Conservation (phyloP, 2,888 invertebrate species). For the Tetropium fuscum region DNA sequence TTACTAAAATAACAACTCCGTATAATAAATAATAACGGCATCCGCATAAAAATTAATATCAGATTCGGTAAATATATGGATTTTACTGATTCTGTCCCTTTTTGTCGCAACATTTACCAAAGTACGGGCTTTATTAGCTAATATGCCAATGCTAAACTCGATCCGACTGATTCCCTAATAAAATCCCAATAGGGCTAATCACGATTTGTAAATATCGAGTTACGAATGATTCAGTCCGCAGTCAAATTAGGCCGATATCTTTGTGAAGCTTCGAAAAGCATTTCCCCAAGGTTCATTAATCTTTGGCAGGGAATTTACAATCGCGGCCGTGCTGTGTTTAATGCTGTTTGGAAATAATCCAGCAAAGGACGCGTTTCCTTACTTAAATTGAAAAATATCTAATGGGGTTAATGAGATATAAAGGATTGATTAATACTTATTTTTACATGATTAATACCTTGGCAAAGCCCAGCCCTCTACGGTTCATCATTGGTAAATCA, state of each 20-base stretch:
- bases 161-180: constrained; percentile 26
- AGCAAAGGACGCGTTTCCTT: not conserved
- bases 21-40: no score
- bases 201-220: constrained; percentile 38
- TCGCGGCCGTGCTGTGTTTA: constrained; percentile 15
- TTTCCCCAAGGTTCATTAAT: constrained; percentile 31
- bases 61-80: no score
- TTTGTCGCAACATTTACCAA: no score
- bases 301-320: constrained; percentile 15
- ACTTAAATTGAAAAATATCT: not conserved
- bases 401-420: constrained; percentile 1
- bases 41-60: no score
- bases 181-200: constrained; percentile 41
- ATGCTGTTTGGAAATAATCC: constrained; percentile 20
- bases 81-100: no score
- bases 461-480: no score
- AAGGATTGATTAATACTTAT: no score
- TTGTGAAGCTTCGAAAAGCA: constrained; percentile 30
- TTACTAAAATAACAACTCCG: no score
- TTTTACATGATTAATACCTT: no score
- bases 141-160: constrained; percentile 16
- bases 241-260: constrained; percentile 48
- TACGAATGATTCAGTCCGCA: constrained; percentile 46
- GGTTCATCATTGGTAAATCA: no score
- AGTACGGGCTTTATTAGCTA: not conserved